A percentile compares a stretch with the other conserved stretches of the same genome.
phyloP scores from a whole-genome alignment of 2,888 invertebrate species.

The Galerucella nymphaeae region DNA sequence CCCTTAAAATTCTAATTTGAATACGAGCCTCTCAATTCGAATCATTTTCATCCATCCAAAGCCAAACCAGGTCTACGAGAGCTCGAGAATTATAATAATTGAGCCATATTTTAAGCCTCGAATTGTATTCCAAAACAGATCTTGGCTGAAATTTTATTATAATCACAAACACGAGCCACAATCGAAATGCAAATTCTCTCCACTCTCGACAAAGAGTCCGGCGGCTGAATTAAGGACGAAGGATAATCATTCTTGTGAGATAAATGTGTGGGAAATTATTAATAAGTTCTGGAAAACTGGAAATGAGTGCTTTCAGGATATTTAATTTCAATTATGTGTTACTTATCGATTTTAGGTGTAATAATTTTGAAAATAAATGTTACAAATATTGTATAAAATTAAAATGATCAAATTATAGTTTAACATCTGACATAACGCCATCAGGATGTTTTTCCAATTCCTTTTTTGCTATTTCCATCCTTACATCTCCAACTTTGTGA shows the following conservation, averaged over 20 bases:
- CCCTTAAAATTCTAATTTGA: background rate
- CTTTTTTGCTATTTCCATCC: too few relatives aligned
- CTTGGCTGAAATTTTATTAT: constrained; percentile 45
- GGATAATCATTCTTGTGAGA: constrained; percentile 16
- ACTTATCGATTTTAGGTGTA: too few relatives aligned
- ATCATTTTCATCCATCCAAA: constrained; percentile 2
- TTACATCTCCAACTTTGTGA: background rate
- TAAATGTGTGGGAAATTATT: background rate
- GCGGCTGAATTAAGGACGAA: constrained; percentile 18
- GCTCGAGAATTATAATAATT: constrained; percentile 33
- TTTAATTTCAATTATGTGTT: too few relatives aligned
- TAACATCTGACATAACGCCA: too few relatives aligned
- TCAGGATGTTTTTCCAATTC: too few relatives aligned
- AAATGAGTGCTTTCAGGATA: background rate
- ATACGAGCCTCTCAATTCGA: constrained; percentile 11
- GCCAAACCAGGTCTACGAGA: background rate
- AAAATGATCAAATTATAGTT: too few relatives aligned
- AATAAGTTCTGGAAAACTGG: background rate
- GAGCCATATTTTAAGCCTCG: constrained; percentile 40
- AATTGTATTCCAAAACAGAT: constrained; percentile 49
- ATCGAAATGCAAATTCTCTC: constrained; percentile 41
- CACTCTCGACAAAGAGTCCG: constrained; percentile 22
- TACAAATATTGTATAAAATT: too few relatives aligned
- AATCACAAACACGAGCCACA: constrained; percentile 40
- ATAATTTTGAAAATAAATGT: too few relatives aligned